Evolutionary conservation across 2,113 vertebrate species (phyloP).

Genomic region (human): DNA sequence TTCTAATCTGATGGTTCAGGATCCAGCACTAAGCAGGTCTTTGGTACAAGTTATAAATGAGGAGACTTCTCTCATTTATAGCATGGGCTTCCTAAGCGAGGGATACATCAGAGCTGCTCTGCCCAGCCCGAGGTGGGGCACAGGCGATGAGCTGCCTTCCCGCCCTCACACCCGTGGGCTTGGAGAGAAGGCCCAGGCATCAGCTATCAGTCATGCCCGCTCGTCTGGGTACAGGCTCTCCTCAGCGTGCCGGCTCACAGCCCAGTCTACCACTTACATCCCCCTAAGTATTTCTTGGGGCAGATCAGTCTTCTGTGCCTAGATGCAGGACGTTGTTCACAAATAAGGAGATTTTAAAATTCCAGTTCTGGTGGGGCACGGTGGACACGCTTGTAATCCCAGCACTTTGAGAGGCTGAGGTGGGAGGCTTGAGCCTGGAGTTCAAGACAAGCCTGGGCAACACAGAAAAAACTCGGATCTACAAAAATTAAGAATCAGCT

Average conservation of each 20-base stretch:
- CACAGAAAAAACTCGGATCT: too few relatives aligned
- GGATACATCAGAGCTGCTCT: neutral
- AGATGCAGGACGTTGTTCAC: neutral
- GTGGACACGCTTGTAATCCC: too few relatives aligned
- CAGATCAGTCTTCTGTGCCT: neutral
- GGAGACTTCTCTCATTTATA: neutral
- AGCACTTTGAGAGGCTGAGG: too few relatives aligned
- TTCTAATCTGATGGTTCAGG: neutral
- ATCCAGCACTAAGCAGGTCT: neutral
- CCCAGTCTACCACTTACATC: fast-evolving
- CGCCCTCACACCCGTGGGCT: neutral
- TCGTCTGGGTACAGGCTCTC: neutral
- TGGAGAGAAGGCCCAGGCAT: neutral
- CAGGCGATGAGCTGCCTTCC: neutral
- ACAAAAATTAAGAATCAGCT: too few relatives aligned
- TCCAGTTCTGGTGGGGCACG: too few relatives aligned
- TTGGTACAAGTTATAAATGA: neutral
- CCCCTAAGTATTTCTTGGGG: neutral
- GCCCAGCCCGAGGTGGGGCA: fast-evolving
- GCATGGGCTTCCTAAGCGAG: neutral
- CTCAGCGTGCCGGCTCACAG: fast-evolving
- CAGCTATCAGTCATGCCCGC: neutral
- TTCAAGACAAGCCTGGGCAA: too few relatives aligned
- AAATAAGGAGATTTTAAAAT: neutral
- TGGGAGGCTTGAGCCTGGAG: too few relatives aligned